Evolutionary conservation across 2,113 vertebrate species (phyloP).

Genomic region (Tricholaema leucomelas): DNA sequence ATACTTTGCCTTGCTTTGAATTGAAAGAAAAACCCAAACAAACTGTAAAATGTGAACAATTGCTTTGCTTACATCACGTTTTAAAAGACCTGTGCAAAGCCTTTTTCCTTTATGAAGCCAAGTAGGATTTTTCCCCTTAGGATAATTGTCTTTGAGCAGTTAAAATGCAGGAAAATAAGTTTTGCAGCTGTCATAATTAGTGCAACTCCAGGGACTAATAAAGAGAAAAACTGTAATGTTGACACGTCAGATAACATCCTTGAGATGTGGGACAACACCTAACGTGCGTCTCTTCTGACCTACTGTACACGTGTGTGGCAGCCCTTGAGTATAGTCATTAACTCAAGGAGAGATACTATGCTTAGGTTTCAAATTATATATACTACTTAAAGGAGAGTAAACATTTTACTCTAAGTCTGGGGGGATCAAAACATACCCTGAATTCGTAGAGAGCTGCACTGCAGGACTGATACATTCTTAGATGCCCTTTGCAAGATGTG

Average conservation of each 20-base stretch:
- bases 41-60: slow-evolving; percentile 35
- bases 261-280: slow-evolving; percentile 59
- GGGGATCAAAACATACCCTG: background rate
- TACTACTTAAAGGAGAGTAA: background rate
- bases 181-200: slow-evolving; percentile 65
- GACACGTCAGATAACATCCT: slow-evolving; percentile 56
- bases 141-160: slow-evolving; percentile 5
- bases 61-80: slow-evolving; percentile 12
- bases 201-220: slow-evolving; percentile 58
- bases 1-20: background rate
- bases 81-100: background rate
- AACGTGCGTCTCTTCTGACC: slow-evolving; percentile 22
- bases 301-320: background rate
- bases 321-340: background rate
- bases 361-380: background rate
- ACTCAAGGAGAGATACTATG: background rate
- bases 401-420: background rate
- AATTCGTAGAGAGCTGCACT: background rate
- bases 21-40: slow-evolving; percentile 48
- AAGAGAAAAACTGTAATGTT: slow-evolving; percentile 31
- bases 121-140: background rate
- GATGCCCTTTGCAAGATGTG: background rate
- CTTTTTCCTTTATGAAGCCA: background rate
- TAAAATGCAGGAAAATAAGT: slow-evolving; percentile 40
- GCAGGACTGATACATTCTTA: background rate